A percentile compares a stretch with the other conserved stretches of the same genome.
Conservation (phyloP, 2,888 invertebrate species). For the Homarus gammarus region DNA sequence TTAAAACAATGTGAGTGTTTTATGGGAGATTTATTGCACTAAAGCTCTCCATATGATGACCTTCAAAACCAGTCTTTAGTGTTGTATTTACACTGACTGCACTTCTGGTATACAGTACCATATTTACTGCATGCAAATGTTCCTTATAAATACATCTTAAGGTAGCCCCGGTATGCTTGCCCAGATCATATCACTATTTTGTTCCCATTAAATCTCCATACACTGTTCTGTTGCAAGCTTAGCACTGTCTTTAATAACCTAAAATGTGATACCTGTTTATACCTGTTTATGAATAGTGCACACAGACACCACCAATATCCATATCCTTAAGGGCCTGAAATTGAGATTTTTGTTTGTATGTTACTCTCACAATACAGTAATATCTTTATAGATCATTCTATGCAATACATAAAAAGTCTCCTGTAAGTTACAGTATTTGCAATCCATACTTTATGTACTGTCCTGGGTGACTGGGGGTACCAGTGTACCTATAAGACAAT, state of each 20-base stretch:
- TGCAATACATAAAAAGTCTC: too few relatives aligned
- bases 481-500: not conserved
- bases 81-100: not conserved
- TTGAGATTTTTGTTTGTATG: not conserved
- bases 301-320: not conserved
- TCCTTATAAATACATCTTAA: not conserved
- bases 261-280: too few relatives aligned
- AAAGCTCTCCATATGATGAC: not conserved
- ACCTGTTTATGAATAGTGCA: not conserved
- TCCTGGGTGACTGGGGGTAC: not conserved
- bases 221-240: not conserved
- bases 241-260: not conserved
- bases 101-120: not conserved
- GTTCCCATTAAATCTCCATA: slow-evolving; percentile 2
- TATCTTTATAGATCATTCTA: not conserved
- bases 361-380: not conserved
- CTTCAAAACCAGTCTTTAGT: not conserved
- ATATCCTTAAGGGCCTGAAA: not conserved
- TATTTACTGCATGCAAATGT: not conserved
- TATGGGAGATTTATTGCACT: slow-evolving; percentile 1
- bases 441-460: not conserved
- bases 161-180: not conserved
- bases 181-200: not conserved
- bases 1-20: not conserved
- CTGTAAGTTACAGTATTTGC: not conserved